Base-by-base conservation (phyloP, 2,888 invertebrate genomes). In the Ormyrus rosae region DNA sequence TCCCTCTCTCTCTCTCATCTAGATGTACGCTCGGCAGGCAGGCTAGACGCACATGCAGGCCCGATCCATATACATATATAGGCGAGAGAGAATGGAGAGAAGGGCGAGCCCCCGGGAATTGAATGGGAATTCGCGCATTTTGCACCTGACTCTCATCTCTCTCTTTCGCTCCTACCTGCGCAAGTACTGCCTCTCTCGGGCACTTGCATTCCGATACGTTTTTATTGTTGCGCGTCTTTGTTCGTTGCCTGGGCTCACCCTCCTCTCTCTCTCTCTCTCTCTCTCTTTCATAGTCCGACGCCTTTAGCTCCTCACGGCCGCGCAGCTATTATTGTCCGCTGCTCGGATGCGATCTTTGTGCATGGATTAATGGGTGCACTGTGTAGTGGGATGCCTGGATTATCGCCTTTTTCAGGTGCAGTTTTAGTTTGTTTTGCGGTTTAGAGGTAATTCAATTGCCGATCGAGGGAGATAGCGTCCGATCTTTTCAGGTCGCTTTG, bases 141-240 rank as follows among this genome's bases (percentile, higher is more conserved):
- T 81, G 63, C 78, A 80, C 75, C 82, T 76, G 78, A 81, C 77
- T 83, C 74, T 75, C 53, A 8, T 50, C 69, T 67, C 46, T 67
- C 51, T 75, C 67, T 75, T 50, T 45, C 48, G 7, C 10, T 46
- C 51, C 48, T 58, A 64, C 79, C 79, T 80, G 34, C 34, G 34
- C 34, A 34, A 34, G 34, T 34, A 34, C 34, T 34, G 34, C 34
- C 4, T 34, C 53, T 48, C 63, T 13, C 48, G 48, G 10, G 56
- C 79, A 74, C 79, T 80, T 80, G 80, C 80, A 65, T 64, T 65
- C 75, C 60, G 61, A 71, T 80, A 75, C 61, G 34, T 55, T 71
- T 63, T 65, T 70, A 64, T 75, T 75, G 45, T 65, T 67, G 51
- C 64, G 72, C 46, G 73, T 79, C 79, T 79, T 79, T 79, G 79